A percentile compares a stretch with the other conserved stretches of the same genome.
phyloP scores from a whole-genome alignment of 2,888 invertebrate species.

The Melanotus villosus region DNA sequence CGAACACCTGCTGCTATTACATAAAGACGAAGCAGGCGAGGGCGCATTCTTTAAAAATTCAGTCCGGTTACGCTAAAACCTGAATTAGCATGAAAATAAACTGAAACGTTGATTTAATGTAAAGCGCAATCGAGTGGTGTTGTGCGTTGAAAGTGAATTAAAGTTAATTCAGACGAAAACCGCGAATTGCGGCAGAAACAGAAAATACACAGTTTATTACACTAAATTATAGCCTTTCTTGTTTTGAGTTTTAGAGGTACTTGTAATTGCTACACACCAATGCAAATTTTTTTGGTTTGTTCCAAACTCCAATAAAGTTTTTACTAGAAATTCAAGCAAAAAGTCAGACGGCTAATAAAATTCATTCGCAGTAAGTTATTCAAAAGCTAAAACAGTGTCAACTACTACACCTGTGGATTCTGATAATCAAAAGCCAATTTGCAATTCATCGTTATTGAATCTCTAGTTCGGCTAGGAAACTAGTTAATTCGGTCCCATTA shows the following conservation, averaged over 20 bases:
- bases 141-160: slow-evolving; percentile 23
- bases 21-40: not conserved
- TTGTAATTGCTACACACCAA: not conserved
- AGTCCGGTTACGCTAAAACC: slow-evolving; percentile 1
- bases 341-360: slow-evolving; percentile 24
- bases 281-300: not conserved
- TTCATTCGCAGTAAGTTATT: not conserved
- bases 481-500: slow-evolving; percentile 5
- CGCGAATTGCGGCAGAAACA: not conserved
- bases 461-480: slow-evolving; percentile 13
- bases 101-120: slow-evolving; percentile 11
- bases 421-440: slow-evolving; percentile 29
- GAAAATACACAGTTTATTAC: not conserved
- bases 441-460: slow-evolving; percentile 28
- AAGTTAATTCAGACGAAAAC: slow-evolving; percentile 22
- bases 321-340: no score
- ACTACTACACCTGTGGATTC: slow-evolving; percentile 31
- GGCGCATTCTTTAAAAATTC: not conserved
- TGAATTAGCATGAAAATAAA: slow-evolving; percentile 24
- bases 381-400: slow-evolving; percentile 22
- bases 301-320: not conserved
- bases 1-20: slow-evolving; percentile 14
- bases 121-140: slow-evolving; percentile 1
- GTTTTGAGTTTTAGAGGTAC: not conserved
- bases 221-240: not conserved